phyloP scores from a whole-genome alignment of 2,888 invertebrate species.

The Andrena haemorrhoa region DNA sequence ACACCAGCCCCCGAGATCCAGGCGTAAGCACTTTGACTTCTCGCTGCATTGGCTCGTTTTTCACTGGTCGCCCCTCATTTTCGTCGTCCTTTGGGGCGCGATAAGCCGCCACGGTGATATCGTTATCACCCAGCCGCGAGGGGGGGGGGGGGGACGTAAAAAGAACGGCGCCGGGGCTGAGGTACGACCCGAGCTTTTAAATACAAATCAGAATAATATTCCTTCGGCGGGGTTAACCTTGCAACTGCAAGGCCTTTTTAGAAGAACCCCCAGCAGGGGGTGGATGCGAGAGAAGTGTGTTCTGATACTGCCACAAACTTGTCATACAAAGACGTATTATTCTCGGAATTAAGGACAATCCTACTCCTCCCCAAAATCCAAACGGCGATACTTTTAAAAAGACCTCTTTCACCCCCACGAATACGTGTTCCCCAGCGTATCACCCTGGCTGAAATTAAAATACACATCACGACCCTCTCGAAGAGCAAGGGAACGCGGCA shows the following conservation, averaged over 20 bases:
- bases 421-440: too few species aligned
- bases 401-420: too few species aligned
- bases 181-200: conserved; percentile 5
- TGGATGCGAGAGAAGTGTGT: too few species aligned
- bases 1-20: neutral
- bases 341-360: too few species aligned
- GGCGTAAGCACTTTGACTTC: conserved; percentile 5
- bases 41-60: conserved; percentile 20
- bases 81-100: neutral
- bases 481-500: neutral
- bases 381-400: too few species aligned
- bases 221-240: neutral
- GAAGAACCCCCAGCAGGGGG: neutral
- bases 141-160: conserved; percentile 3
- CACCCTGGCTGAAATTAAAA: neutral
- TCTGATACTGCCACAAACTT: too few species aligned
- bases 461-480: neutral
- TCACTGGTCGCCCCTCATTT: neutral
- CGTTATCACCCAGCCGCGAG: conserved; percentile 23
- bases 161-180: neutral
- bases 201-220: conserved; percentile 16
- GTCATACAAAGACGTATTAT: too few species aligned
- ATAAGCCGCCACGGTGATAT: conserved; percentile 37
- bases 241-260: neutral
- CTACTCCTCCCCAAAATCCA: too few species aligned